phyloP scores from a whole-genome alignment of 2,113 vertebrate species.

The Pomatostomus ruficeps region DNA sequence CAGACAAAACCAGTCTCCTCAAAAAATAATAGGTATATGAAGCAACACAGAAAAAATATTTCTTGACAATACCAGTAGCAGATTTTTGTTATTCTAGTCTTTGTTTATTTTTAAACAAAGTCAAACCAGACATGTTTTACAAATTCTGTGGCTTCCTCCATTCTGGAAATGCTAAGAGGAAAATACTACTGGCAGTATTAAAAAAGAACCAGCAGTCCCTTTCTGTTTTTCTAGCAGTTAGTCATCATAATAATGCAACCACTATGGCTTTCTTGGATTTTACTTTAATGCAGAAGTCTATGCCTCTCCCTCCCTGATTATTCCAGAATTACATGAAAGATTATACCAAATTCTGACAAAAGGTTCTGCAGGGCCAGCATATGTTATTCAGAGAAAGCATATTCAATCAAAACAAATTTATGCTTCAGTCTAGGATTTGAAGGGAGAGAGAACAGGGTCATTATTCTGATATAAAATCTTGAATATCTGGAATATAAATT shows the following conservation, averaged over 20 bases:
- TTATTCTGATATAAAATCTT: background rate
- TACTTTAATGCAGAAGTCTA: background rate
- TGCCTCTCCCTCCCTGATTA: background rate
- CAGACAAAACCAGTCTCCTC: background rate
- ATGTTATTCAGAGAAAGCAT: background rate
- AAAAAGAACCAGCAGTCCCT: background rate
- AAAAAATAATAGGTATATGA: background rate
- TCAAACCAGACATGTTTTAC: background rate
- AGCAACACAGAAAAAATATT: background rate
- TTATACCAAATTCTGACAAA: background rate
- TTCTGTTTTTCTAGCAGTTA: background rate
- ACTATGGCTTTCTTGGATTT: background rate
- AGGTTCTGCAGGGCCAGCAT: background rate
- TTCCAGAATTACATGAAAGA: background rate
- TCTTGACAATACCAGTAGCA: background rate
- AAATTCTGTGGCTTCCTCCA: background rate
- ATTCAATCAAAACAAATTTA: background rate
- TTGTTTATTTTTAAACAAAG: background rate
- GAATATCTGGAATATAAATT: background rate
- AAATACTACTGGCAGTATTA: background rate
- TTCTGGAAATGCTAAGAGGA: background rate
- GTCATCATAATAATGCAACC: background rate
- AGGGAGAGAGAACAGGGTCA: background rate
- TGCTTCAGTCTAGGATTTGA: background rate
- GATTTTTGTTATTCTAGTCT: background rate